Conservation (phyloP, 2,113 vertebrate species). For the Empidonax traillii region DNA sequence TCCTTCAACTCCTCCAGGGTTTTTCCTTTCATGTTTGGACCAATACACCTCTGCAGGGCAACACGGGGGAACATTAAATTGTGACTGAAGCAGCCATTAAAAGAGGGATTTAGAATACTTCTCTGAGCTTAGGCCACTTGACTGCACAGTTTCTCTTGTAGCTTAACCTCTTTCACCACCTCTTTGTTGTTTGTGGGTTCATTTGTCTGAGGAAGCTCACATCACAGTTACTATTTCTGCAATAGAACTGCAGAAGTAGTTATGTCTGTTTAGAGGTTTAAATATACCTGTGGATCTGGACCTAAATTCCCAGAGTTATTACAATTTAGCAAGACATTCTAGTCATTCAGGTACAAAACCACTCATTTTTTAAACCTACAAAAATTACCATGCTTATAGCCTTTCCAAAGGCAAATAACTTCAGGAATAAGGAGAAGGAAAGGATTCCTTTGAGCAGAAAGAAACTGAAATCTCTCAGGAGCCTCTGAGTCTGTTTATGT, state of each 20-base stretch:
- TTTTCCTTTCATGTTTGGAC: not conserved
- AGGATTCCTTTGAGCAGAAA: not conserved
- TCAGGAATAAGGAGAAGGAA: not conserved
- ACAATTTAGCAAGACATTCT: not conserved
- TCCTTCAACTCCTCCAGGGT: not conserved
- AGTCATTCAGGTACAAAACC: not conserved
- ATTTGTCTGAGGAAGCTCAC: not conserved
- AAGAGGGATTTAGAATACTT: not conserved
- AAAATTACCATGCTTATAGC: not conserved
- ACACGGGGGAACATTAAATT: not conserved
- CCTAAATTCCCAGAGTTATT: not conserved
- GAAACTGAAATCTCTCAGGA: not conserved
- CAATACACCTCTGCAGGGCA: not conserved
- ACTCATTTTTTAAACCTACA: not conserved
- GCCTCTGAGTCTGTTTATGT: not conserved
- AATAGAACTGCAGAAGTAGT: not conserved
- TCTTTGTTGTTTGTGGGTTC: not conserved
- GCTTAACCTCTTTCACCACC: not conserved
- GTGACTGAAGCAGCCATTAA: constrained; percentile 21
- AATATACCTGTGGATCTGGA: not conserved
- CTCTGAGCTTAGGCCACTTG: constrained; percentile 1
- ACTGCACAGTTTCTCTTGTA: not conserved
- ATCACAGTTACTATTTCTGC: not conserved
- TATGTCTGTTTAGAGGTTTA: not conserved
- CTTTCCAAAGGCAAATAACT: not conserved